Evolutionary conservation across 2,888 invertebrate species (phyloP).

Genomic region (Chloroclystis v-ata): DNA sequence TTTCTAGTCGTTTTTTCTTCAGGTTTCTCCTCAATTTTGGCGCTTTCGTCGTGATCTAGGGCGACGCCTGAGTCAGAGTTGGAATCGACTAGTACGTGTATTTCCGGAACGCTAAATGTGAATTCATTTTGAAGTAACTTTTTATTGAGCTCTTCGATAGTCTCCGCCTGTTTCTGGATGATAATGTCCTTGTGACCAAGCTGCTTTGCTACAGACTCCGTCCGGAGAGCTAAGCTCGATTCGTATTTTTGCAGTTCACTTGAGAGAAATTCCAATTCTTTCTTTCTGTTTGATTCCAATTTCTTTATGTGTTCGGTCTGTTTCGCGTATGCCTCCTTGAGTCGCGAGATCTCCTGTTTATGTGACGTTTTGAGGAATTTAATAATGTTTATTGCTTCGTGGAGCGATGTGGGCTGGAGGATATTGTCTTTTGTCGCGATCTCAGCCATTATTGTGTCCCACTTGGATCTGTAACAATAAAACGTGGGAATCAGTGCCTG

Average conservation of each 20-base stretch:
- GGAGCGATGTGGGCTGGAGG: conserved; percentile 60
- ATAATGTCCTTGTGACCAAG: conserved; percentile 63
- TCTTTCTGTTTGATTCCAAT: conserved; percentile 64
- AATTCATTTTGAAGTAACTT: conserved; percentile 47
- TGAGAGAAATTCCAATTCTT: conserved; percentile 67
- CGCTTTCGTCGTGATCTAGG: conserved; percentile 60
- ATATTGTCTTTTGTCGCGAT: conserved; percentile 49
- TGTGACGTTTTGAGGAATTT: conserved; percentile 69
- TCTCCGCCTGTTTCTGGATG: conserved; percentile 56
- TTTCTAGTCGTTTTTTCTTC: conserved; percentile 60
- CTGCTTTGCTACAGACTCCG: conserved; percentile 61
- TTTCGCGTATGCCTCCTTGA: conserved; percentile 58
- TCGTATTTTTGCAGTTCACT: conserved; percentile 69
- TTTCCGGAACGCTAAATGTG: conserved; percentile 49
- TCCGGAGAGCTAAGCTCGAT: conserved; percentile 60
- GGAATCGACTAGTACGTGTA: conserved; percentile 58
- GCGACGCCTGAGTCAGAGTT: conserved; percentile 72
- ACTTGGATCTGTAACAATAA: conserved; percentile 49
- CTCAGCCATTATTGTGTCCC: conserved; percentile 44
- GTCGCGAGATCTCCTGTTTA: conserved; percentile 63
- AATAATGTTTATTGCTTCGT: conserved; percentile 70
- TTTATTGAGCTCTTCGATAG: conserved; percentile 58
- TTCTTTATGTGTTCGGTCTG: conserved; percentile 64
- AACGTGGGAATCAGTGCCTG: conserved; percentile 28
- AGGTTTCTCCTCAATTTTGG: conserved; percentile 48